These are phyloP conservation scores for Larimichthys crocea DNA, from an alignment of 2,113 vertebrate species.

Conservation along the genomic window DNA sequence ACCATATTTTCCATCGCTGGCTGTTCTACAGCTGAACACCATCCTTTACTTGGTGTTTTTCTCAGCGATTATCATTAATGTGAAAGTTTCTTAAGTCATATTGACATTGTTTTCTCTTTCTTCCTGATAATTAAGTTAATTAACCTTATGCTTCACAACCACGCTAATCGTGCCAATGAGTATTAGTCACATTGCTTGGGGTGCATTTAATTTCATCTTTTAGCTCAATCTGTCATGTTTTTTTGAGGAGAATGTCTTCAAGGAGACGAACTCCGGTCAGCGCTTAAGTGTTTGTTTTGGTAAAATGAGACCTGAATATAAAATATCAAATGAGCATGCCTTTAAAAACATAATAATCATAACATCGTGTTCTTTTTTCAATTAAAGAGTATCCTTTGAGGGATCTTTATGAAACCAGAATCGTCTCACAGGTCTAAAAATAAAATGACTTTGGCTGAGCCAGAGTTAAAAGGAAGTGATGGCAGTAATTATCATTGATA, in stretches of 20 bases:
- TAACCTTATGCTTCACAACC: not conserved
- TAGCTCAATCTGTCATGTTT: not conserved
- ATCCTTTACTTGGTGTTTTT: not conserved
- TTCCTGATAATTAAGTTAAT: not conserved
- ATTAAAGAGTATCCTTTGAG: not conserved
- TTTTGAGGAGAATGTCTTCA: not conserved
- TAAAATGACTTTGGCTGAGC: not conserved
- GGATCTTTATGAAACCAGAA: not conserved
- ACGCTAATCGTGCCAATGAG: not conserved
- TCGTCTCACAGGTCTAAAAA: not conserved
- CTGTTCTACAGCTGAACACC: too few relatives aligned
- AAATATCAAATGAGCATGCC: not conserved
- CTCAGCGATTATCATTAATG: not conserved
- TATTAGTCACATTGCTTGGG: not conserved
- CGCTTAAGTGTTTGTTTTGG: not conserved
- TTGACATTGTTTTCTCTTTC: not conserved
- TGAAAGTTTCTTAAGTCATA: not conserved
- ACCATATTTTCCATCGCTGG: too few relatives aligned
- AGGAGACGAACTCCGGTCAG: not conserved
- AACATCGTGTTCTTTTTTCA: not conserved
- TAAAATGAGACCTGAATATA: not conserved
- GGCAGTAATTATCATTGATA: slow-evolving; percentile 38
- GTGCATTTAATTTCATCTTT: not conserved
- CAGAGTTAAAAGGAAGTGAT: slow-evolving; percentile 9
- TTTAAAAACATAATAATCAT: not conserved